phyloP scores from a whole-genome alignment of 2,797 vertebrate genomes.

The Melanotaenia maccullochi region DNA sequence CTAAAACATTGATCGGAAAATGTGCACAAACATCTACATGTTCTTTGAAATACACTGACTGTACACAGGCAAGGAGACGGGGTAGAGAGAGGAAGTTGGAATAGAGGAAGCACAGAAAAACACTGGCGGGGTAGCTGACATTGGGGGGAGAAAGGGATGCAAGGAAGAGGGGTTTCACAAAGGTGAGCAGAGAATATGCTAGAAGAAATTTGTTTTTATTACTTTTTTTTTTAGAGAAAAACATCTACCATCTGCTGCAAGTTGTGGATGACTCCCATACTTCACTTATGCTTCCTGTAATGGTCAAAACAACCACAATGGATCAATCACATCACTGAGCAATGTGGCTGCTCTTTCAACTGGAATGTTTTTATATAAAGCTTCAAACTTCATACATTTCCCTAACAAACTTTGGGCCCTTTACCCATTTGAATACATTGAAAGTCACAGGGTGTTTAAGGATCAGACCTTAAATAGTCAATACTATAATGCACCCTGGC shows the following conservation, averaged over 20 bases:
- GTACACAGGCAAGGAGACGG: constrained; percentile 81
- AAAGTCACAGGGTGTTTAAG: constrained; percentile 6
- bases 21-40: constrained; percentile 91
- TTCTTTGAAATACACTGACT: constrained; percentile 89
- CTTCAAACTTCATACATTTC: constrained; percentile 40
- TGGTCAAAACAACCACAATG: constrained; percentile 2
- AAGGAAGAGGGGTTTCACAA: constrained; percentile 86
- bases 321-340: constrained; percentile 23
- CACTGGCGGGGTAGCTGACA: constrained; percentile 82
- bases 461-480: constrained; percentile 8
- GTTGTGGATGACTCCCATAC: constrained; percentile 76
- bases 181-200: constrained; percentile 89
- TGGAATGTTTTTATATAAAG: constrained; percentile 71
- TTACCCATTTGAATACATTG: constrained; percentile 28
- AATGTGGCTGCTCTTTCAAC: constrained; percentile 42
- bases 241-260: constrained; percentile 81
- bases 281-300: constrained; percentile 28
- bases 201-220: constrained; percentile 80
- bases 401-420: constrained; percentile 21
- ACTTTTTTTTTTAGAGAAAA: background rate
- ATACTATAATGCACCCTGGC: constrained; percentile 33
- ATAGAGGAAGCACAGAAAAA: constrained; percentile 87
- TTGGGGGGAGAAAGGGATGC: constrained; percentile 10
- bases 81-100: constrained; percentile 23
- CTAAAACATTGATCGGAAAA: constrained; percentile 85